Evolutionary conservation across 1,140 invertebrate genomes (phyloP), one percentile per base, ranked within the genome.

Genomic region (Liolophura sinensis): DNA sequence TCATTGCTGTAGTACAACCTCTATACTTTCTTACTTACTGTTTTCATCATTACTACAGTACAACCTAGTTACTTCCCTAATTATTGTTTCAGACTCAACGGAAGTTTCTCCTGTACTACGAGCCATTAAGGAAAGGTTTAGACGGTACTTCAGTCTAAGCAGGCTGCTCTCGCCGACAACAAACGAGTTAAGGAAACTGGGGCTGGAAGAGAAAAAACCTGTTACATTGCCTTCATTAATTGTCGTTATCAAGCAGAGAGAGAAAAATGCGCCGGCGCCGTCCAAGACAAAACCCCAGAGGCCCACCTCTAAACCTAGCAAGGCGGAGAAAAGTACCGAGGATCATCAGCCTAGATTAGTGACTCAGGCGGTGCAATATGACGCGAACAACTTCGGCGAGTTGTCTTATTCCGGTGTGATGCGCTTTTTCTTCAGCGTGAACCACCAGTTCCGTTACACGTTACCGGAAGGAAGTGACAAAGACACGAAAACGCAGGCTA

Each of bases 321-420:
- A 61, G 60, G n/a, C 25, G 60, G 25, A 25, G 24, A 49, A 48
- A 25, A 48, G 24, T 9, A 20, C 47, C n/a, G 56, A 64, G 31
- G n/a, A n/a, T 40, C 31, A 40, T 40, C 31, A 40, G 31, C 31
- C 31, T 5, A 40, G 9, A 40, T 40, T 40, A 27, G 27, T 47
- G 27, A 57, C 49, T 57, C 31, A 68, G 66, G 74, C 76, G 0
- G 62, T 78, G 20, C 58, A 63, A 47, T 79, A 72, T 66, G 65
- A 73, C 24, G 62, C 25, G 9, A 59, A 68, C 14, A 65, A 50
- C 27, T 63, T 72, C 40, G 78, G 78, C 11, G 61, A 65, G n/a
- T 64, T 78, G 60, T 75, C 69, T 31, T 79, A 78, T 58, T 71
- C 74, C 0, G 72, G 76, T 46, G 50, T 79, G n/a, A 54, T 79